phyloP scores from a whole-genome alignment of 2,797 vertebrate species.

The Sciaenops ocellatus region DNA sequence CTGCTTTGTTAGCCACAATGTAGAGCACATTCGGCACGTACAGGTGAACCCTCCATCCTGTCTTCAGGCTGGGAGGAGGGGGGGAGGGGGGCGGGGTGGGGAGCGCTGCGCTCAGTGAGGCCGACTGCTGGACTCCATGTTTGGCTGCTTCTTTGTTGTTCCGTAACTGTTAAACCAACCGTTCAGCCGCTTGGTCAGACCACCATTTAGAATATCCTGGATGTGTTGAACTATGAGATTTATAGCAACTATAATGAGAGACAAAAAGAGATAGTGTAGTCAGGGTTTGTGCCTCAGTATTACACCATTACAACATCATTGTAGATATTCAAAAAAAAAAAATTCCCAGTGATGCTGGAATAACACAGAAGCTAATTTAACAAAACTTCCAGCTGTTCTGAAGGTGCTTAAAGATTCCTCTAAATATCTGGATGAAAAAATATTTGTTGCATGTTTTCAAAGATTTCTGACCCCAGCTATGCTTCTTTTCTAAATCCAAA shows the following conservation, averaged over 20 bases:
- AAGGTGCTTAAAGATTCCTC: neutral
- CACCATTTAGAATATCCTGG: constrained; percentile 95
- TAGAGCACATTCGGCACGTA: constrained; percentile 44
- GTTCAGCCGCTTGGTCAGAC: constrained; percentile 90
- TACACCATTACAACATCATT: neutral
- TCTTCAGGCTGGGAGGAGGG: neutral
- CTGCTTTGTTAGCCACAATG: constrained; percentile 48
- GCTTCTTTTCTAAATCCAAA: too few relatives aligned
- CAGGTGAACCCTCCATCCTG: constrained; percentile 11
- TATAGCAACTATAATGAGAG: constrained; percentile 90
- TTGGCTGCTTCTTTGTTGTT: constrained; percentile 86
- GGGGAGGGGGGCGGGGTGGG: neutral
- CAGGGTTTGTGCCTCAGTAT: neutral
- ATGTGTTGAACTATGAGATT: constrained; percentile 98
- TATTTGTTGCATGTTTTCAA: too few relatives aligned
- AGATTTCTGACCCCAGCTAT: too few relatives aligned
- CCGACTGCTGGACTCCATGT: constrained; percentile 92
- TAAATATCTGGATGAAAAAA: neutral
- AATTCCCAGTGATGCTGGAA: neutral
- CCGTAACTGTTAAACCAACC: constrained; percentile 87
- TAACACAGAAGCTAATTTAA: neutral
- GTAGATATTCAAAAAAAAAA: neutral
- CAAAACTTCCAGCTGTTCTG: neutral
- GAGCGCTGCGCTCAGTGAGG: constrained; percentile 87
- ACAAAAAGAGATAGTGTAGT: constrained; percentile 8